Evolutionary conservation across 2,797 vertebrate species (phyloP), one percentile per base, ranked within the genome.

Genomic region (Bryconaethiops microstoma): DNA sequence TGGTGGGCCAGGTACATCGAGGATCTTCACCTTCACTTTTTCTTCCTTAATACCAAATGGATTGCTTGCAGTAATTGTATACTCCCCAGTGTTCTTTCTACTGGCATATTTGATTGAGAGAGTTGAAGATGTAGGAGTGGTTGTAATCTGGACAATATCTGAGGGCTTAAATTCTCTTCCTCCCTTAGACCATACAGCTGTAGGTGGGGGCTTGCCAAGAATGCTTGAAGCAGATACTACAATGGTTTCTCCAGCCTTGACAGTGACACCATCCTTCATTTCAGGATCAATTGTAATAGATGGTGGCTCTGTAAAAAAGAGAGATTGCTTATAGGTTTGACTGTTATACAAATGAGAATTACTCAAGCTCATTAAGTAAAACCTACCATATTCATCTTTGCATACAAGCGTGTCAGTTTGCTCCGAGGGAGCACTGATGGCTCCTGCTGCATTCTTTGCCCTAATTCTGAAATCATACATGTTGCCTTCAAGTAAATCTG

Each of bases 21-120:
- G 91, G 75, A 99, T 96, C 89, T 96, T 99, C 68, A 99, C 98
- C 88, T 96, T 97, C 60, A 99, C 93, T 1, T 91, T 94, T 74
- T 99, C 98, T 75, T 98, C 95, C 86, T 97, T 99, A 78, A 97
- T 99, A 75, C 98, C 98, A 29, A 99, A 99, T 86, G 98, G 96
- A 93, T 99, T 99, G 88, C 95, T 96, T 76, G 98, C 98, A 39
- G 96, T 99, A 87, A 99, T 98, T 21, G 89, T 96, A 83, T 99
- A 99, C 87, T 99, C 97, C 74, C 97, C 98, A 50, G 97, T 97
- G 94, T 99, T 98, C 90, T 99, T 99, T 88, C 95, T 94, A 80
- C 94, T 94, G 84, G 97, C 96, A 8, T 99, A 99, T 88, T 99
- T 99, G 84, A 99, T 90, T 71, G 92, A 92, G 84, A 99, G 86